Percentiles rank a stretch among this genome's conserved stretches.
Conservation (phyloP, 35 echinoderm and acorn worm genomes). For the Ophiothrix spiculata region DNA sequence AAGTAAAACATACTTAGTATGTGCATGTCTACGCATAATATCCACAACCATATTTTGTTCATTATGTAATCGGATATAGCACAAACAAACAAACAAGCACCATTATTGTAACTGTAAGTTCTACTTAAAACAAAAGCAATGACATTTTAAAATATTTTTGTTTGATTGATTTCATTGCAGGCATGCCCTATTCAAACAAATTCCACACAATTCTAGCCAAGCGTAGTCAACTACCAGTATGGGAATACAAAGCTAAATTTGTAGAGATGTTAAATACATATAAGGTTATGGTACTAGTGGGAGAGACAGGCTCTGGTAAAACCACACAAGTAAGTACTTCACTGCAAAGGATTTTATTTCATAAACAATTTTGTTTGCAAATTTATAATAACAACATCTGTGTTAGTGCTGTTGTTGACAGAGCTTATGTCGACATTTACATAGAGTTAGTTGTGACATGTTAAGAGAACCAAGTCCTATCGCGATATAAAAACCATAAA, state of each 20-base stretch:
- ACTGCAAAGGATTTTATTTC: background rate
- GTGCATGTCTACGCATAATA: background rate
- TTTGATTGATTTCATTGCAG: too few species aligned
- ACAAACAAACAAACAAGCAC: background rate
- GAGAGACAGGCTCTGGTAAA: conserved; percentile 98
- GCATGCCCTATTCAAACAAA: conserved; percentile 65
- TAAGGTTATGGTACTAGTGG: conserved; percentile 90
- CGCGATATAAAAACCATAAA: too few species aligned
- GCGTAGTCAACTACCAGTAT: conserved; percentile 79
- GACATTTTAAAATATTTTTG: too few species aligned
- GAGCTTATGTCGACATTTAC: background rate
- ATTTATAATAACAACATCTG: background rate
- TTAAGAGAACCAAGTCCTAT: too few species aligned
- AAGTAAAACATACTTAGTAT: too few species aligned
- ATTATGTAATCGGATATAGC: background rate
- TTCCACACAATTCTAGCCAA: conserved; percentile 78
- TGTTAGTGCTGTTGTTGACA: background rate
- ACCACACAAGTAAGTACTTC: conserved; percentile 89
- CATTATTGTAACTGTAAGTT: background rate
- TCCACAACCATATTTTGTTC: background rate
- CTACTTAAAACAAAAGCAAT: background rate
- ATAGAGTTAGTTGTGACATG: background rate
- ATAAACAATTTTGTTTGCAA: background rate
- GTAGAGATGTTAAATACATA: conserved; percentile 84
- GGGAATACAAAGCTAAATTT: conserved; percentile 94